These are phyloP conservation scores for Aleiodes alternator DNA, from an alignment of 2,888 invertebrate species.

Conservation along the genomic window DNA sequence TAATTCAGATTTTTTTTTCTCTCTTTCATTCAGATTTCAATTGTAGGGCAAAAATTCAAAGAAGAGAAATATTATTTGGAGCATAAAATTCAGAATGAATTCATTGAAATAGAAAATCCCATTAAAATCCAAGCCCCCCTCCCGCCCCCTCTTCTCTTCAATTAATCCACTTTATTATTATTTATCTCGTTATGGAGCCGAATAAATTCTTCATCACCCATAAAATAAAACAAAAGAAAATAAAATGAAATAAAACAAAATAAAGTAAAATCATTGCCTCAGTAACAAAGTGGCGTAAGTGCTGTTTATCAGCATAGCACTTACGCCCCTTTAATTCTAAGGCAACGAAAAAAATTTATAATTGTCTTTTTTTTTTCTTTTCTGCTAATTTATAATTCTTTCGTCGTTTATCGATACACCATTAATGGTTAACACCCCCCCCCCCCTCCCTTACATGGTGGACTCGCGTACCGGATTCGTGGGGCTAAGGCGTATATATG, in stretches of 20 bases:
- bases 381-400: background rate
- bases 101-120: background rate
- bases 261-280: too few relatives aligned
- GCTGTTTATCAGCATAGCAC: too few relatives aligned
- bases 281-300: too few relatives aligned
- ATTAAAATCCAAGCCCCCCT: background rate
- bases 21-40: conserved; percentile 5
- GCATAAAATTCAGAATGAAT: conserved; percentile 2
- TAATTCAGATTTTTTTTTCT: conserved; percentile 15
- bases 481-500: conserved; percentile 2
- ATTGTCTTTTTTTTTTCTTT: too few relatives aligned
- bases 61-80: background rate
- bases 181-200: background rate
- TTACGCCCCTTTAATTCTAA: too few relatives aligned
- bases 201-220: background rate
- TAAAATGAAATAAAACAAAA: too few relatives aligned
- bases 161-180: background rate
- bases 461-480: conserved; percentile 9
- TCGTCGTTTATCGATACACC: conserved; percentile 22
- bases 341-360: too few relatives aligned
- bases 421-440: conserved; percentile 7
- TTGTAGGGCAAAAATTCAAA: background rate
- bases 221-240: background rate
- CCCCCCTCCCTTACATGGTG: background rate
- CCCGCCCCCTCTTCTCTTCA: too few relatives aligned